Percentiles rank a stretch among this genome's conserved stretches.
These are phyloP conservation scores for Hippocampus abdominalis DNA, from an alignment of 2,113 vertebrate species.

Conservation along the genomic window DNA sequence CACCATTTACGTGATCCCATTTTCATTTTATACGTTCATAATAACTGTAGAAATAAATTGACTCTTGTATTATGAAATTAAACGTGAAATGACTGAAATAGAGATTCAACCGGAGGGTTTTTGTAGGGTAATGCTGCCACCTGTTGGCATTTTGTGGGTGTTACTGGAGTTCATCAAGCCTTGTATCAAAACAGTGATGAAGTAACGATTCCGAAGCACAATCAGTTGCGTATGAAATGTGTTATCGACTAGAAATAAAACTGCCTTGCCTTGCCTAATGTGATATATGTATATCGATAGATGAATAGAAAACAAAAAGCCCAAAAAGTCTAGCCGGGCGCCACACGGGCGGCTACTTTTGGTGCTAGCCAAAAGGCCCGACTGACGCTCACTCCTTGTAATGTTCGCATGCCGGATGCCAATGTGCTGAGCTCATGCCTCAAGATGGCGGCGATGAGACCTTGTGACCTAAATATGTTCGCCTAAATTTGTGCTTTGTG, in stretches of 20 bases:
- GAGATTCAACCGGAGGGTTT: too few species aligned
- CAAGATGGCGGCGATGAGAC: constrained; percentile 4
- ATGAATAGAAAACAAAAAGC: background rate
- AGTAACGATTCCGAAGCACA: too few species aligned
- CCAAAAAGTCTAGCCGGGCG: background rate
- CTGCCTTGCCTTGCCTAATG: too few species aligned
- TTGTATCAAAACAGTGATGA: background rate
- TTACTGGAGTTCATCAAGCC: background rate
- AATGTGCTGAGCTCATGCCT: background rate
- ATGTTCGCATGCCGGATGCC: background rate
- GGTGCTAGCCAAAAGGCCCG: background rate
- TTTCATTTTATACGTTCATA: too few species aligned
- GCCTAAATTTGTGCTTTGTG: background rate
- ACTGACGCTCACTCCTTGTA: background rate
- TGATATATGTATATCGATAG: too few species aligned
- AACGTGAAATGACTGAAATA: too few species aligned
- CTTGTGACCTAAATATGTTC: constrained; percentile 1
- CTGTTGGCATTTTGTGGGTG: background rate
- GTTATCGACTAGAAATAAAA: too few species aligned
- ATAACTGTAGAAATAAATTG: too few species aligned
- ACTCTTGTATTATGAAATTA: too few species aligned
- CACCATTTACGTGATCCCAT: too few species aligned
- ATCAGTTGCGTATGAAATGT: too few species aligned
- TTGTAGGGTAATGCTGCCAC: too few species aligned
- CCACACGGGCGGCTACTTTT: background rate